Percentiles rank a stretch among this genome's conserved stretches.
Conservation (phyloP, 2,797 vertebrate genomes). For the Hyperoplus immaculatus region DNA sequence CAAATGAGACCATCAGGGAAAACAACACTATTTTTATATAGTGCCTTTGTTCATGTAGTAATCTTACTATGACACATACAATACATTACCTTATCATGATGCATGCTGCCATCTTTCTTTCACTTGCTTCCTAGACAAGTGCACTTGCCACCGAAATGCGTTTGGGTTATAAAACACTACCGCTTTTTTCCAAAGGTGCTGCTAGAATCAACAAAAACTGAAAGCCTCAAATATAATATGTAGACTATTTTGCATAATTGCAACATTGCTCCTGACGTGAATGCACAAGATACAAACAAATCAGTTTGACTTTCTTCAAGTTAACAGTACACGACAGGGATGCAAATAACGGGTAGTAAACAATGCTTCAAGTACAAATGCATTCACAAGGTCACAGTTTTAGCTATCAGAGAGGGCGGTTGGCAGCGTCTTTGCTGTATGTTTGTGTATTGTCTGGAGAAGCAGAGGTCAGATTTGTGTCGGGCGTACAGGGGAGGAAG, state of each 20-base stretch:
- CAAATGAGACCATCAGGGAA: too few relatives aligned
- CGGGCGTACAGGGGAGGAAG: conserved; percentile 59
- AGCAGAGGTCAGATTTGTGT: conserved; percentile 55
- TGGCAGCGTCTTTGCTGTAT: conserved; percentile 33
- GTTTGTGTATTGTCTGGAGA: conserved; percentile 50
- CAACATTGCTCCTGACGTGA: neutral
- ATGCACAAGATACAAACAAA: neutral
- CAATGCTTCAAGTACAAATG: neutral
- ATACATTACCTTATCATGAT: too few relatives aligned
- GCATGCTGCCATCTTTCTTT: neutral
- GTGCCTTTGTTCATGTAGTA: too few relatives aligned
- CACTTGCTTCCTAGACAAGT: neutral
- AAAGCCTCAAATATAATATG: too few relatives aligned
- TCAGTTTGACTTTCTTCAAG: neutral
- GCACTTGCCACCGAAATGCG: too few relatives aligned
- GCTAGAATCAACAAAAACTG: too few relatives aligned
- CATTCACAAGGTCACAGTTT: conserved; percentile 23
- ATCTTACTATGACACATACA: too few relatives aligned
- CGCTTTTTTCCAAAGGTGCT: too few relatives aligned
- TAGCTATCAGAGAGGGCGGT: neutral
- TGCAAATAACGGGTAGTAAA: too few relatives aligned
- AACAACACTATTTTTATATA: too few relatives aligned
- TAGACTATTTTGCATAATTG: too few relatives aligned
- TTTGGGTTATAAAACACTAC: too few relatives aligned
- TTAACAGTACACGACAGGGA: neutral